These are phyloP conservation scores for Hyalella azteca DNA, from an alignment of 2,888 invertebrate species.

Conservation along the genomic window DNA sequence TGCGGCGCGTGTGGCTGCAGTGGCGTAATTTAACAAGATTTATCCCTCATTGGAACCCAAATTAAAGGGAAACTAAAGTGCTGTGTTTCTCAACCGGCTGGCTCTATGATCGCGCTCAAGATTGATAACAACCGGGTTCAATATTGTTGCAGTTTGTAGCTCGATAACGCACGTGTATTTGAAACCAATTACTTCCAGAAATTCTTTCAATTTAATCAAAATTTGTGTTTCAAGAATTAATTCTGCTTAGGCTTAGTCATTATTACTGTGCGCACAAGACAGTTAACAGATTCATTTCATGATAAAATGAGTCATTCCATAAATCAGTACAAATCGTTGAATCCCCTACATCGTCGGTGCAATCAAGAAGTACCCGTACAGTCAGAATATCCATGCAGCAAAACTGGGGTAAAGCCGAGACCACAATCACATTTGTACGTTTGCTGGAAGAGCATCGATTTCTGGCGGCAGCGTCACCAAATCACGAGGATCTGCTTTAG, in stretches of 20 bases:
- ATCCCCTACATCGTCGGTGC: background rate
- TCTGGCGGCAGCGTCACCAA: background rate
- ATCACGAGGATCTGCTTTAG: constrained; percentile 13
- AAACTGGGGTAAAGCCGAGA: background rate
- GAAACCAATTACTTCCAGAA: background rate
- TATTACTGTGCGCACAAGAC: background rate
- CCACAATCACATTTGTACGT: constrained; percentile 17
- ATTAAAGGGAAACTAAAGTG: constrained; percentile 34
- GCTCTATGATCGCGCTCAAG: background rate
- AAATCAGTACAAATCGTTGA: background rate
- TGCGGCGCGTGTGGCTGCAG: constrained; percentile 4
- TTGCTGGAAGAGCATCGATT: background rate
- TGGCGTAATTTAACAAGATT: constrained; percentile 16
- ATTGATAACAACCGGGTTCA: background rate
- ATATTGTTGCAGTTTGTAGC: background rate
- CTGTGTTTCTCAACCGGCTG: background rate
- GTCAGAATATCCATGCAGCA: background rate
- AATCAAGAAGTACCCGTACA: background rate
- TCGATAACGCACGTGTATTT: too few species aligned
- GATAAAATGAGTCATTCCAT: background rate
- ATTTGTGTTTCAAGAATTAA: background rate
- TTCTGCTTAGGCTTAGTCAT: background rate
- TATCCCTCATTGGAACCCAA: constrained; percentile 6
- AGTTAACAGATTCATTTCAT: background rate
- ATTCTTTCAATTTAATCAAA: background rate